Conservation (phyloP, 1,140 invertebrate genomes). For the Meteorus sp. region DNA sequence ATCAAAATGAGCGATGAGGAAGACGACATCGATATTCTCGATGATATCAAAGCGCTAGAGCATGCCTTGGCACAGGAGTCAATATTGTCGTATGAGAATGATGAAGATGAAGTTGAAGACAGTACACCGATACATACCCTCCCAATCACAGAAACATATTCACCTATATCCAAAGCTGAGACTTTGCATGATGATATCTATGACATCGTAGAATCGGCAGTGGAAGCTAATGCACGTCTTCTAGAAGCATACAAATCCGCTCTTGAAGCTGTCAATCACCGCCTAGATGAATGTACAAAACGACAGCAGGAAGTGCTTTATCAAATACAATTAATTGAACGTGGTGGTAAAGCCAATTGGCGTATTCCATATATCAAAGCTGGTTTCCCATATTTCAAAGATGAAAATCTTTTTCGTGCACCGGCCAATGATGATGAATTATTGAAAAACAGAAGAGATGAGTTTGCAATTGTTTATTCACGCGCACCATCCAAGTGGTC, state of each 20-base stretch:
- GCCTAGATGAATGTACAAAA: conserved; percentile 13
- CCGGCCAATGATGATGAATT: conserved; percentile 49
- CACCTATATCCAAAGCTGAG: not conserved
- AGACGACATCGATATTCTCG: conserved; percentile 39
- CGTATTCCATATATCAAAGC: conserved; percentile 21
- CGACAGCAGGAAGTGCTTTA: conserved; percentile 29
- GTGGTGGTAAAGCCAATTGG: conserved; percentile 10
- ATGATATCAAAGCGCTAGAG: conserved; percentile 45
- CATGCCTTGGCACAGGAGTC: conserved; percentile 30
- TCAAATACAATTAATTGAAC: conserved; percentile 19
- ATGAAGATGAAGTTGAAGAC: not conserved
- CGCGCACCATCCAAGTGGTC: conserved; percentile 44
- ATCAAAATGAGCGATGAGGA: conserved; percentile 42
- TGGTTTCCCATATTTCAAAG: conserved; percentile 58
- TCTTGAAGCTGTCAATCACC: not conserved
- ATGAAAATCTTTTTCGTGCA: conserved; percentile 43
- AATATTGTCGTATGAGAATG: not conserved
- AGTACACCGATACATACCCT: not conserved
- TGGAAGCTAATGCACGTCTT: not conserved
- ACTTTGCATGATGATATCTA: not conserved
- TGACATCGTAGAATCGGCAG: not conserved
- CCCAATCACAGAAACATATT: conserved; percentile 27
- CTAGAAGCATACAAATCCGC: not conserved
- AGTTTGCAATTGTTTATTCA: conserved; percentile 45
- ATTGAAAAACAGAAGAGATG: conserved; percentile 44